A percentile compares a stretch with the other conserved stretches of the same genome.
phyloP scores from a whole-genome alignment of 2,888 invertebrate genomes.

The Drosophila lutescens region DNA sequence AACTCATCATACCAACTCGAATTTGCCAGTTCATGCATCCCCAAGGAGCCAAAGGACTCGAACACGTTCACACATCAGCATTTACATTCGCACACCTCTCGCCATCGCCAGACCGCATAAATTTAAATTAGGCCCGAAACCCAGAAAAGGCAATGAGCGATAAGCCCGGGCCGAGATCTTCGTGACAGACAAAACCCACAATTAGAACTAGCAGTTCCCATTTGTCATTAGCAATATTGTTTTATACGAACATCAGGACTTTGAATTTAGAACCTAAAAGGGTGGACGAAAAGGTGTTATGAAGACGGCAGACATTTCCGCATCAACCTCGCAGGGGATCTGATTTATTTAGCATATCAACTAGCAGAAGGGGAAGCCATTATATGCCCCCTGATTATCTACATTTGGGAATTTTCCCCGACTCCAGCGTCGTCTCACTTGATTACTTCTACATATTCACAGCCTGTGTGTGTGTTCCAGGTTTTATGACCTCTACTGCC shows the following conservation, averaged over 20 bases:
- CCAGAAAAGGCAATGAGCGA: slow-evolving; percentile 35
- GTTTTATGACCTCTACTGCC: slow-evolving; percentile 54
- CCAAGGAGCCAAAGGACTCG: slow-evolving; percentile 18
- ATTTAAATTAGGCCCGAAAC: slow-evolving; percentile 38
- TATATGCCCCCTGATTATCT: slow-evolving; percentile 72
- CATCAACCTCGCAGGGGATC: slow-evolving; percentile 5
- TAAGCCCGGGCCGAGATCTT: slow-evolving; percentile 32
- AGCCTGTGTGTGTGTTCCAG: slow-evolving; percentile 47
- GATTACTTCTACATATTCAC: slow-evolving; percentile 61
- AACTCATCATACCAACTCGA: slow-evolving; percentile 22
- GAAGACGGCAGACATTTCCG: slow-evolving; percentile 34
- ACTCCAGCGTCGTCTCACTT: slow-evolving; percentile 58
- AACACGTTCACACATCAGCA: slow-evolving; percentile 24
- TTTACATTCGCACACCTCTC: slow-evolving; percentile 1
- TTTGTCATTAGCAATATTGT: slow-evolving; percentile 54
- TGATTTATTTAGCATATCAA: slow-evolving; percentile 37
- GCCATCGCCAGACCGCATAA: slow-evolving; percentile 25
- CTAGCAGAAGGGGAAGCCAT: slow-evolving; percentile 15
- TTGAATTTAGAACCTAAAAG: background rate
- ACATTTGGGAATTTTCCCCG: slow-evolving; percentile 68
- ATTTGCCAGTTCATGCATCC: slow-evolving; percentile 25
- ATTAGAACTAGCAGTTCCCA: slow-evolving; percentile 45
- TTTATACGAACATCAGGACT: slow-evolving; percentile 27
- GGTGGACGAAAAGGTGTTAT: slow-evolving; percentile 29
- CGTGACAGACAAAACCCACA: slow-evolving; percentile 40